Conservation (phyloP, 2,888 invertebrate species). For the Hymenopus coronatus region DNA sequence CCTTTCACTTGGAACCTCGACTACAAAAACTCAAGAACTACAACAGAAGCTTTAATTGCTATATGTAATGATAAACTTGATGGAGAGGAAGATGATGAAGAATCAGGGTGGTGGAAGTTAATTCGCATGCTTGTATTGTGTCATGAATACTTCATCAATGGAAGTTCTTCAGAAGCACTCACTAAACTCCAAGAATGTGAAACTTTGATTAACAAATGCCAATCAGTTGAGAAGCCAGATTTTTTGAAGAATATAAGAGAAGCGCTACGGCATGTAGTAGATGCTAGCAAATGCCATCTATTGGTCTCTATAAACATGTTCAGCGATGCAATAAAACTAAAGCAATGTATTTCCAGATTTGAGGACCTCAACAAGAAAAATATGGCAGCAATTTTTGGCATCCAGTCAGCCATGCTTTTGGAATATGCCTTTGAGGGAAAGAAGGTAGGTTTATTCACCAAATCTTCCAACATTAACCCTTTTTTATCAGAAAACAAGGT, state of each 20-base stretch:
- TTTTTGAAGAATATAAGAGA: neutral
- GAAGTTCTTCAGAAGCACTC: neutral
- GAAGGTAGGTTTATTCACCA: neutral
- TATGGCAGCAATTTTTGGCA: conserved; percentile 16
- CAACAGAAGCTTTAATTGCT: neutral
- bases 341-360: neutral
- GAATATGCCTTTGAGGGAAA: conserved; percentile 23
- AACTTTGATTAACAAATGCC: neutral
- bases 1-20: conserved; percentile 21
- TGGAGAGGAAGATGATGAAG: neutral
- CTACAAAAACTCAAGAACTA: neutral
- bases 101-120: conserved; percentile 10
- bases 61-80: neutral
- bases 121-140: conserved; percentile 2
- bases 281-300: conserved; percentile 1
- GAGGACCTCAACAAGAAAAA: neutral
- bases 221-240: neutral
- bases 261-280: conserved; percentile 8
- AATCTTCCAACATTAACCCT: no score
- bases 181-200: neutral
- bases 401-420: conserved; percentile 4
- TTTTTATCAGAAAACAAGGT: no score
- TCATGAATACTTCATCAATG: conserved; percentile 8
- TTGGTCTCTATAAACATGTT: neutral
- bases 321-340: neutral